Percentiles rank a stretch among this genome's conserved stretches.
Conservation (phyloP, 2,888 invertebrate species). For the Agrotis ipsilon region DNA sequence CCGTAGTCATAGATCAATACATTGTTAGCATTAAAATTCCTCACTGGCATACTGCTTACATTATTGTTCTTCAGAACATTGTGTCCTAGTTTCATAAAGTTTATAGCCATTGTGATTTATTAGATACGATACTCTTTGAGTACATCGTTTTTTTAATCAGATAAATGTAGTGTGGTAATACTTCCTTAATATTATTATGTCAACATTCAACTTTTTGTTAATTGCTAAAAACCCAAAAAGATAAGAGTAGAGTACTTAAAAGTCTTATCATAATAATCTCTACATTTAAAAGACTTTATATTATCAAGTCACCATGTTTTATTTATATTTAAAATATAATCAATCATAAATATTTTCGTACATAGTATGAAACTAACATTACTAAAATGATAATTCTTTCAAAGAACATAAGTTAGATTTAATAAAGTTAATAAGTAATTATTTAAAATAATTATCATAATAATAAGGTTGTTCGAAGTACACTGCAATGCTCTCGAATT, state of each 20-base stretch:
- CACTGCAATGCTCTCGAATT: background rate
- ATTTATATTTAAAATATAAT: background rate
- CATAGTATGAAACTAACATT: background rate
- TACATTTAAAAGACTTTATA: slow-evolving; percentile 3
- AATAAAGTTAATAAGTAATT: slow-evolving; percentile 12
- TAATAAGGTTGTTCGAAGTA: slow-evolving; percentile 10
- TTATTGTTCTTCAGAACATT: slow-evolving; percentile 28
- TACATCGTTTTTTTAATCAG: slow-evolving; percentile 30
- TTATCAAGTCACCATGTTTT: slow-evolving; percentile 2
- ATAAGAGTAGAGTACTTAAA: slow-evolving; percentile 5
- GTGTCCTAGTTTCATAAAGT: slow-evolving; percentile 36
- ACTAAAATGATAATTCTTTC: background rate
- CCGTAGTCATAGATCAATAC: slow-evolving; percentile 44
- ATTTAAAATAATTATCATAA: slow-evolving; percentile 29
- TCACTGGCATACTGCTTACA: slow-evolving; percentile 6
- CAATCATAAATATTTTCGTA: background rate
- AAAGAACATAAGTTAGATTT: background rate
- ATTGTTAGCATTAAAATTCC: slow-evolving; percentile 29
- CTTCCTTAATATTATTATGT: slow-evolving; percentile 11
- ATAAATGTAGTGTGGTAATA: slow-evolving; percentile 12
- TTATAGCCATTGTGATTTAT: slow-evolving; percentile 18
- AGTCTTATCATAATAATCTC: background rate
- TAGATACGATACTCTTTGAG: slow-evolving; percentile 10
- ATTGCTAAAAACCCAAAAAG: background rate
- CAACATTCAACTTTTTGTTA: background rate